A percentile compares a stretch with the other conserved stretches of the same genome.
Evolutionary conservation across 2,113 vertebrate species (phyloP).

Genomic region (Clupea harengus): DNA sequence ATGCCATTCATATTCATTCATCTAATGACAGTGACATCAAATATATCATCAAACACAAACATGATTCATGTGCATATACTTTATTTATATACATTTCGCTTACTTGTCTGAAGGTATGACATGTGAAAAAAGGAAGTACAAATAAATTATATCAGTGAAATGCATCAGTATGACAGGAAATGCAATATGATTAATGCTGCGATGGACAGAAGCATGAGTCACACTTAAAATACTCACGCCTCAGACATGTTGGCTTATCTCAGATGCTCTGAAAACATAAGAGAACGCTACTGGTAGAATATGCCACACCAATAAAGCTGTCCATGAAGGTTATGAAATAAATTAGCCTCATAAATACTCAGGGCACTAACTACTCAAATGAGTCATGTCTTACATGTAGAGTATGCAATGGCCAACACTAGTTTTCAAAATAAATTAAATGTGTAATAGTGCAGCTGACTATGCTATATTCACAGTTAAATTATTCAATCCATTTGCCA

Average conservation of each 20-base stretch:
- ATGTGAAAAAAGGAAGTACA: constrained; percentile 4
- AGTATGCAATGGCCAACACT: not conserved
- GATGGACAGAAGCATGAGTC: not conserved
- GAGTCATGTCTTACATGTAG: not conserved
- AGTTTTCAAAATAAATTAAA: not conserved
- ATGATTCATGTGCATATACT: not conserved
- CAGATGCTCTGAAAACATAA: not conserved
- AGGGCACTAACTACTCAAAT: not conserved
- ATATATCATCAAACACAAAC: not conserved
- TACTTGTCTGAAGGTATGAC: not conserved
- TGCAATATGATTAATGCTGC: not conserved
- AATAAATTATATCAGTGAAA: not conserved
- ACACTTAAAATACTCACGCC: constrained; percentile 55
- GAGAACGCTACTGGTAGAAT: not conserved
- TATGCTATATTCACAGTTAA: not conserved
- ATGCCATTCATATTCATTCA: not conserved
- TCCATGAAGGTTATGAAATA: not conserved
- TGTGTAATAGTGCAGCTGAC: not conserved
- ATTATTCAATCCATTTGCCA: not conserved
- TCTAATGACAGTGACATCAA: not conserved
- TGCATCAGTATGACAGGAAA: not conserved
- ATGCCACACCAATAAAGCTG: constrained; percentile 7
- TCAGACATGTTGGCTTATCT: constrained; percentile 65
- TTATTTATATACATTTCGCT: not conserved
- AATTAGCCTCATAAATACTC: not conserved